A percentile compares a stretch with the other conserved stretches of the same genome.
phyloP scores from a whole-genome alignment of 2,113 vertebrate species.

The Anthoscopus minutus region DNA sequence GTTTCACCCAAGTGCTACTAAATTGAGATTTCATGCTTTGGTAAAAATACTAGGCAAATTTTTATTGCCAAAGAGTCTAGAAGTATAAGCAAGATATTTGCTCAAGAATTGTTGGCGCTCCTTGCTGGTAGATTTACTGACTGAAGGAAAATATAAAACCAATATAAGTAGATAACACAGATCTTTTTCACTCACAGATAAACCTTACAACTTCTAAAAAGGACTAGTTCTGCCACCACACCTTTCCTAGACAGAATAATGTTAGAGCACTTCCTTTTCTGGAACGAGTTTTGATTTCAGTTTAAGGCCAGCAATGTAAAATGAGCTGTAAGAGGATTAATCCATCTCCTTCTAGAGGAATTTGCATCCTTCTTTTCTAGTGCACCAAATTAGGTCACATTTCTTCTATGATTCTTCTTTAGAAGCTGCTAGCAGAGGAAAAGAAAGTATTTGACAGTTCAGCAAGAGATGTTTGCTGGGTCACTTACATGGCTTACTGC shows the following conservation, averaged over 20 bases:
- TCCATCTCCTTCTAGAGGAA: slow-evolving; percentile 15
- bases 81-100: neutral
- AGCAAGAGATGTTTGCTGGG: neutral
- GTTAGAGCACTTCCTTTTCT: slow-evolving; percentile 41
- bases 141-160: neutral
- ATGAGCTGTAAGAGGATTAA: slow-evolving; percentile 28
- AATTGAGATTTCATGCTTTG: neutral
- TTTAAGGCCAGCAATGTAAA: slow-evolving; percentile 23
- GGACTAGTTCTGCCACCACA: neutral
- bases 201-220: neutral
- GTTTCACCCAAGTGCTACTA: neutral
- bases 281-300: slow-evolving; percentile 33
- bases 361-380: slow-evolving; percentile 35
- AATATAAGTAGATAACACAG: neutral
- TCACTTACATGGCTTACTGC: neutral
- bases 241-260: neutral
- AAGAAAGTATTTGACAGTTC: slow-evolving; percentile 9
- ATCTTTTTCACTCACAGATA: neutral
- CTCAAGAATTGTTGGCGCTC: neutral
- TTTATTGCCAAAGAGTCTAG: neutral
- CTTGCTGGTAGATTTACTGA: neutral
- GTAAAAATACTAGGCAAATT: neutral
- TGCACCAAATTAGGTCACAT: neutral
- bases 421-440: slow-evolving; percentile 4
- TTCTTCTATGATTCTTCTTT: neutral